Percentiles rank a stretch among this genome's conserved stretches.
phyloP scores from a whole-genome alignment of 1,140 invertebrate genomes.

The Ceratitis capitata region DNA sequence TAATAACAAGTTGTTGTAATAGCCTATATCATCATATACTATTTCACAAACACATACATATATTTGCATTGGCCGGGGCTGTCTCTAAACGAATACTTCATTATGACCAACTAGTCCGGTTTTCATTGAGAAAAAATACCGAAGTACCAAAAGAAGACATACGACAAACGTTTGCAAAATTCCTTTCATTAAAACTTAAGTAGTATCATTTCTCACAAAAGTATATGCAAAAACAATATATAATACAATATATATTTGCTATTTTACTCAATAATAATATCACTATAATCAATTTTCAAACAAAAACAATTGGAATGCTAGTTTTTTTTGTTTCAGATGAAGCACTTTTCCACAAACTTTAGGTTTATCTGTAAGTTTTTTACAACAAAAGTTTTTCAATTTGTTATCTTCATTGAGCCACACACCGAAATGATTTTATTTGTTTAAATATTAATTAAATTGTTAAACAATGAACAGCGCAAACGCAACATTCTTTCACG shows the following conservation, averaged over 20 bases:
- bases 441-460: conserved; percentile 28
- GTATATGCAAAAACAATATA: no score
- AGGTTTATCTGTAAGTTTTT: no score
- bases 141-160: not conserved
- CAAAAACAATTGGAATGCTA: no score
- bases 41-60: not conserved
- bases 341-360: no score
- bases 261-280: no score
- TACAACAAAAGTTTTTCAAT: no score
- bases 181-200: not conserved
- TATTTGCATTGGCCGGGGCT: conserved; percentile 10
- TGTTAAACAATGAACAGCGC: conserved; percentile 5
- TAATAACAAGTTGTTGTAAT: not conserved
- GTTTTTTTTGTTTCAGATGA: no score
- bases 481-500: not conserved
- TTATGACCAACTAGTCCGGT: not conserved
- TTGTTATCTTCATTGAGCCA: no score
- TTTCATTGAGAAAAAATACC: conserved; percentile 13
- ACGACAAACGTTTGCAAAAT: not conserved
- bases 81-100: not conserved
- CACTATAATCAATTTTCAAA: no score
- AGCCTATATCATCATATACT: not conserved
- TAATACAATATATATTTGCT: no score
- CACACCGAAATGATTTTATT: not conserved
- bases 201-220: no score